Conservation (phyloP, 2,888 invertebrate species). For the Melieria crassipennis region DNA sequence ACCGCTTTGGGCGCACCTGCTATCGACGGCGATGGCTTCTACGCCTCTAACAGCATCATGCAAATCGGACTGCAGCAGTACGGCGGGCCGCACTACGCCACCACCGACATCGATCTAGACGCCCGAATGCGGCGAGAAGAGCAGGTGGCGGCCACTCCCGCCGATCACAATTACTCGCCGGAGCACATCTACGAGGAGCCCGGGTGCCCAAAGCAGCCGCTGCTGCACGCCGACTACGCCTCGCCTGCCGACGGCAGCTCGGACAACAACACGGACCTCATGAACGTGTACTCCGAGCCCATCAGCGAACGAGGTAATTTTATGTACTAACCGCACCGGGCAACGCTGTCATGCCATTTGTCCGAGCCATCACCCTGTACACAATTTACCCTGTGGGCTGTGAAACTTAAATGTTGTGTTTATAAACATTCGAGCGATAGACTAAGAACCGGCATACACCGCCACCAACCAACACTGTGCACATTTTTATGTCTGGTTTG, state of each 20-base stretch:
- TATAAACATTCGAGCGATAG: constrained; percentile 1
- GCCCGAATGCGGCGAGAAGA: not conserved
- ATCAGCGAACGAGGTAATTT: constrained; percentile 57
- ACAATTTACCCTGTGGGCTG: constrained; percentile 25
- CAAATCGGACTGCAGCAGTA: constrained; percentile 20
- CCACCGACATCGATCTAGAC: constrained; percentile 1
- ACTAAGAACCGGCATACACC: not conserved
- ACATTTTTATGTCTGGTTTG: no score
- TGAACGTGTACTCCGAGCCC: constrained; percentile 60
- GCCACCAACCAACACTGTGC: not conserved
- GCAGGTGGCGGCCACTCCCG: not conserved
- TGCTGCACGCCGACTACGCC: constrained; percentile 57
- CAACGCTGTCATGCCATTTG: not conserved
- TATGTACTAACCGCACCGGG: constrained; percentile 26
- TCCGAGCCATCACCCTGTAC: not conserved
- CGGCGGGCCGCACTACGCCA: constrained; percentile 19
- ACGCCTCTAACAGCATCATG: constrained; percentile 9
- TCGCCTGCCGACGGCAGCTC: constrained; percentile 53
- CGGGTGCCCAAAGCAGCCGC: constrained; percentile 54
- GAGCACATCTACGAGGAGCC: constrained; percentile 63
- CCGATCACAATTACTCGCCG: constrained; percentile 54
- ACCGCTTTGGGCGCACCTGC: no score
- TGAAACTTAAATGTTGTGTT: constrained; percentile 26
- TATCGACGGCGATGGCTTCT: not conserved
- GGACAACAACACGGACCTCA: constrained; percentile 58